Conservation (phyloP, 2,888 invertebrate species). For the Polydrusus tereticollis region DNA sequence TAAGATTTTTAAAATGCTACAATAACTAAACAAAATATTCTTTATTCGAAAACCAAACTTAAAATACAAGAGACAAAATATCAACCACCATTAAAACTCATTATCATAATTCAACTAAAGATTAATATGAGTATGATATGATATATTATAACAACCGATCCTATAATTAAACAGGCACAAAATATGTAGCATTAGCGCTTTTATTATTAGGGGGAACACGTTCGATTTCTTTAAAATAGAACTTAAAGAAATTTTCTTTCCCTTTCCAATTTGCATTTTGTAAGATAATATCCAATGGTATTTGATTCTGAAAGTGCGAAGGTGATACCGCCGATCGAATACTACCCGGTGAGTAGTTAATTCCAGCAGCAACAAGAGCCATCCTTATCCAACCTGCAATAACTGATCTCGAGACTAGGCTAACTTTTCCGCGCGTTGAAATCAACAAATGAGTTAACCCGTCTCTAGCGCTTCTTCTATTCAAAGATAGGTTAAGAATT, state of each 20-base stretch:
- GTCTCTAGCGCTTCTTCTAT: conserved; percentile 19
- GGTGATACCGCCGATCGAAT: conserved; percentile 45
- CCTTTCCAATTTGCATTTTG: conserved; percentile 20
- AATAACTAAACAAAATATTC: too few species aligned
- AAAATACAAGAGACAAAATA: too few species aligned
- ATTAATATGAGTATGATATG: background rate
- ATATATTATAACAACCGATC: background rate
- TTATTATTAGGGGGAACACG: background rate
- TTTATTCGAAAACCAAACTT: too few species aligned
- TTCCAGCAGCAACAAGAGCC: conserved; percentile 30
- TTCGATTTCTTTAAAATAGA: background rate
- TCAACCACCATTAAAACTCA: too few species aligned
- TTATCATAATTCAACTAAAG: background rate
- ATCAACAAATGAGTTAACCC: conserved; percentile 17
- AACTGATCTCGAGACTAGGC: conserved; percentile 30
- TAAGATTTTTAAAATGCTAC: too few species aligned
- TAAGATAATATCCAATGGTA: conserved; percentile 41
- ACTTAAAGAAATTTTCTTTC: background rate
- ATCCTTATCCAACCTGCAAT: conserved; percentile 44
- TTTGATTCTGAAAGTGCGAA: conserved; percentile 25
- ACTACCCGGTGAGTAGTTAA: conserved; percentile 43
- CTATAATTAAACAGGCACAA: background rate
- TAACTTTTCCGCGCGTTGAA: conserved; percentile 21
- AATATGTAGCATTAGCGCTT: background rate
- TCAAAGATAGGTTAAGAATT: conserved; percentile 18